Base-by-base conservation (phyloP, 2,113 vertebrate genomes). In the Prionailurus bengalensis region DNA sequence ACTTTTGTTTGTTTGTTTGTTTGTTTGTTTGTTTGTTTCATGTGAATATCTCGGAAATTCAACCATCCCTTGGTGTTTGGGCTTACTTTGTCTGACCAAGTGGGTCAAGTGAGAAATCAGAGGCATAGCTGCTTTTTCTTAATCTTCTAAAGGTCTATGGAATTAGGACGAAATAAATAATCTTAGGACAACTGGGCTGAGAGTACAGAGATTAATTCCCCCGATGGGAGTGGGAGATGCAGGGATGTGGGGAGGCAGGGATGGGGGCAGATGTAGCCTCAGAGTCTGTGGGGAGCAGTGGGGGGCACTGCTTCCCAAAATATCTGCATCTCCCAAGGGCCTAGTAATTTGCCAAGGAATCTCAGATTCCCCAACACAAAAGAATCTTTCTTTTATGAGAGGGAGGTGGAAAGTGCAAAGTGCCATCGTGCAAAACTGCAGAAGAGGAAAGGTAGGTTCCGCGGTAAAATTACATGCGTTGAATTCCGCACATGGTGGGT, bases 301-400 rank as follows among this genome's bases (percentile, higher is more conserved):
- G 27, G n/a, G 4, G 36, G 0, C 7, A 15, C 15, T 25, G 66
- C 93, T 93, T 42, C 42, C 17, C 27, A n/a, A 79, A 80, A 88
- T 13, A 7, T 63, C 51, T 80, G 51, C n/a, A 74, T 93, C 90
- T 92, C 21, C 55, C 19, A 95, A 96, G 21, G 55, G 45, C 27
- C 58, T 31, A 33, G 81, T 63, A 17, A 73, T 78, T 80, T 78
- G 31, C 82, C 31, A n/a, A 39, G 55, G 33, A 82, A 84, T 81
- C 87, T 65, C 85, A 97, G 80, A 90, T 51, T 76, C 71, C 42
- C 65, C 23, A 48, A 78, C 36, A 95, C 39, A 95, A 94, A 95
- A 85, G 65, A 73, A 79, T n/a, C 88, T 94, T 70, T 91, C 51
- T 93, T 95, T 76, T 7, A 73, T 39, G 15, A 74, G 53, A 91